These are phyloP conservation scores for Aphelocoma californica DNA, from an alignment of 2,797 vertebrate genomes.

Conservation along the genomic window DNA sequence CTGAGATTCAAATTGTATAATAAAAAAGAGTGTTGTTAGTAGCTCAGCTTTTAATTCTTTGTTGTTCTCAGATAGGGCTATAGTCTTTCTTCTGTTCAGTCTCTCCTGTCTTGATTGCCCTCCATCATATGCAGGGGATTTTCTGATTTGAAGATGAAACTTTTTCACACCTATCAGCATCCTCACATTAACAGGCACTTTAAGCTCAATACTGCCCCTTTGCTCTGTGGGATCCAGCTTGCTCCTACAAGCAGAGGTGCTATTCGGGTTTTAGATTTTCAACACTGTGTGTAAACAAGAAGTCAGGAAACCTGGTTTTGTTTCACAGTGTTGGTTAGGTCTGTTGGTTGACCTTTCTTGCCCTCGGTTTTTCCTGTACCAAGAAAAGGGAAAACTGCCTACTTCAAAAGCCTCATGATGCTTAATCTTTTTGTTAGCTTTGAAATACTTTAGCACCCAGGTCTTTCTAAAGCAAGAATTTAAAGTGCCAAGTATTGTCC, in stretches of 20 bases:
- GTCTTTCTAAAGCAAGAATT: not conserved
- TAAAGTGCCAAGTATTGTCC: not conserved
- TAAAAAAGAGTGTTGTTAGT: not conserved
- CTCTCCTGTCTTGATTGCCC: not conserved
- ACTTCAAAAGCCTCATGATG: not conserved
- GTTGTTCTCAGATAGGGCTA: not conserved
- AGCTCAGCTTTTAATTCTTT: not conserved
- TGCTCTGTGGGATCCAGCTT: not conserved
- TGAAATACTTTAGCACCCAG: not conserved
- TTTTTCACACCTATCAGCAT: not conserved
- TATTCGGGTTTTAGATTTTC: not conserved
- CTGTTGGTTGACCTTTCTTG: slow-evolving; percentile 4
- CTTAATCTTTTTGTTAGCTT: not conserved
- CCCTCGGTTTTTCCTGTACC: not conserved
- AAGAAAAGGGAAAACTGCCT: not conserved
- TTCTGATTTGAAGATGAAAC: not conserved
- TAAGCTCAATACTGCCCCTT: not conserved
- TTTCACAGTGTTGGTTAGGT: not conserved
- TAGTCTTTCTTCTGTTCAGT: not conserved
- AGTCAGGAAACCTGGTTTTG: slow-evolving; percentile 3
- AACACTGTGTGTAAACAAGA: not conserved
- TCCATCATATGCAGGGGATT: not conserved
- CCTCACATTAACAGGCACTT: not conserved
- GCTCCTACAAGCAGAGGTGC: not conserved
- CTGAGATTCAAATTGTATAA: not conserved